Evolutionary conservation across 53 echinoderm and acorn worm genomes (phyloP).

Genomic region (Temnopleurus reevesii): DNA sequence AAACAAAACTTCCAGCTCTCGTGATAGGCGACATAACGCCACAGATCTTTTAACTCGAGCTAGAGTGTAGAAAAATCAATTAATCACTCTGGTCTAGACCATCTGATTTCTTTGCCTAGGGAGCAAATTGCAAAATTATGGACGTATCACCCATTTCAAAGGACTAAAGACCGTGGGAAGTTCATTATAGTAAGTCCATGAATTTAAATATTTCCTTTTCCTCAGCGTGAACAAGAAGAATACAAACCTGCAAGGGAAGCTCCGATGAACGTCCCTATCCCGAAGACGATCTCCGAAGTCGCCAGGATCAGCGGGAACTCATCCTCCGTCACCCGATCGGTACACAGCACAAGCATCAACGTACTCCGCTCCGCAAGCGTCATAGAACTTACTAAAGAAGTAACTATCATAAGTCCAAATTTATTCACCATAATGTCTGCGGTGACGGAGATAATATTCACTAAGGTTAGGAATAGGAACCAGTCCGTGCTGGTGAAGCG

Average conservation of each 20-base stretch:
- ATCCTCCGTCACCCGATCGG: neutral
- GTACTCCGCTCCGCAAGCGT: conserved; percentile 10
- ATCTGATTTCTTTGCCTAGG: too few relatives aligned
- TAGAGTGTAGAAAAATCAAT: too few relatives aligned
- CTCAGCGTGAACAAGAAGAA: neutral
- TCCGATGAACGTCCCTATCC: neutral
- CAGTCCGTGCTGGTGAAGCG: neutral
- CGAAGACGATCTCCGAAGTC: neutral
- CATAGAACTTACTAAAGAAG: neutral
- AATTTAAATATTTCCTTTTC: too few relatives aligned
- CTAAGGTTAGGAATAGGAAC: neutral
- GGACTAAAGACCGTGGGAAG: too few relatives aligned
- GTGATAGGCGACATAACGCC: too few relatives aligned
- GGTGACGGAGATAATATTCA: neutral
- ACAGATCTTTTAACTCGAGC: too few relatives aligned
- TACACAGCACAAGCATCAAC: neutral
- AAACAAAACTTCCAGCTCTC: too few relatives aligned
- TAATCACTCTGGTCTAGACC: too few relatives aligned
- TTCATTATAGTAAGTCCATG: too few relatives aligned
- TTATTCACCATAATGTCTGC: neutral
- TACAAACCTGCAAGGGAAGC: conserved; percentile 7
- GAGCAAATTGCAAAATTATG: too few relatives aligned
- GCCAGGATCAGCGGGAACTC: conserved; percentile 20
- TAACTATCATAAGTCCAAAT: neutral
- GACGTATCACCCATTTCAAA: too few relatives aligned